Base-by-base conservation (phyloP, 2,797 vertebrate species). In the Arnoldichthys spilopterus region DNA sequence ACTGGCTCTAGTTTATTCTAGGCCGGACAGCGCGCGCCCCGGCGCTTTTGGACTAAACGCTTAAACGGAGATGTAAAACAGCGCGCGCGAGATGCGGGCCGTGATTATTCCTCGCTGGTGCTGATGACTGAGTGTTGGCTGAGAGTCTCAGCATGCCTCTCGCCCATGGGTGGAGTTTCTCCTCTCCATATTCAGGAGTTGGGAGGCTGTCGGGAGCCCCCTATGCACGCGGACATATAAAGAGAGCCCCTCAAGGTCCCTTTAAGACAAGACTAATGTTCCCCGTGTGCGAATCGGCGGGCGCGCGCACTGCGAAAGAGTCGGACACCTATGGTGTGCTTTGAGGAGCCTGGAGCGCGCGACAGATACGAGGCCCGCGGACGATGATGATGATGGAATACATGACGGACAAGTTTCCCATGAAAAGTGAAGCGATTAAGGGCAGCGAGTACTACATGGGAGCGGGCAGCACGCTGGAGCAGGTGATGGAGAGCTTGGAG, bases 401-500 rank as follows among this genome's bases (percentile, higher is more conserved):
- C 91, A 94, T 99, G 92, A 96, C 94, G 83, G 97, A 99, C 77
- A 99, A 99, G 90, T 99, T 98, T 82, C 89, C 96, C 75, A 84
- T 99, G 88, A 99, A 98, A 90, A 94, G 89, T 83, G 95, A 93
- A 83, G 86, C 91, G 69, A 92, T 94, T 86, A 99, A 98, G 90
- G 93, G 90, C 91, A 91, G 91, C 74, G 97, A 98, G 86, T 99
- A 96, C 89, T 99, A 98, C 92, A 92, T 97, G 96, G 96, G 93
- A 84, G 87, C 94, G 8, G 93, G 92, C 84, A 91, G 90, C 85
- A 88, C 94, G 61, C 89, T 96, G 91, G 95, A 98, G 84, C 97
- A 97, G 61, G 96, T 98, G 86, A 97, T 99, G 95, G 97, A 98
- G 91, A 95, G 94, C 62, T 91, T 98, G 93, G 97, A 98, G 91